Percentiles rank a stretch among this genome's conserved stretches.
phyloP scores from a whole-genome alignment of 2,888 invertebrate genomes.

The Arge pagana region DNA sequence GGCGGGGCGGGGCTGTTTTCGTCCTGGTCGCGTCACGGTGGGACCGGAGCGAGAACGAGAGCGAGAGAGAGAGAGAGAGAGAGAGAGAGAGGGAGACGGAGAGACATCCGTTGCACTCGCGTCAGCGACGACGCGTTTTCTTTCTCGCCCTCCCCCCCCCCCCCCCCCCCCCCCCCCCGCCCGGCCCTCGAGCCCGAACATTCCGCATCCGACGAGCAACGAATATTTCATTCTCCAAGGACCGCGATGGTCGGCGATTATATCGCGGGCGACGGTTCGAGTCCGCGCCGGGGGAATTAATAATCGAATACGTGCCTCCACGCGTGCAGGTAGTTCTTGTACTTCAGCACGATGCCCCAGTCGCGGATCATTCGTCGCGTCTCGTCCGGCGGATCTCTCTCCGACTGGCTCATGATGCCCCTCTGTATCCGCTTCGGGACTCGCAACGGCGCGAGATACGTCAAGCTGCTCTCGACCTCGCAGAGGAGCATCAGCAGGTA shows the following conservation, averaged over 20 bases:
- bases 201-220: constrained; percentile 3
- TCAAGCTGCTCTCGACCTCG: constrained; percentile 61
- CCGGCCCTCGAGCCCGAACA: constrained; percentile 1
- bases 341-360: constrained; percentile 56
- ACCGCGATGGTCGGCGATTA: too few relatives aligned
- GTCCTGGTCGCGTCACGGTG: too few relatives aligned
- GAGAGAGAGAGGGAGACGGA: too few relatives aligned
- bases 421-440: constrained; percentile 46
- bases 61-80: too few relatives aligned
- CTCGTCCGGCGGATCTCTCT: constrained; percentile 49
- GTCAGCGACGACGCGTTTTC: too few relatives aligned
- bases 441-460: constrained; percentile 36
- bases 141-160: too few relatives aligned
- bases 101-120: too few relatives aligned
- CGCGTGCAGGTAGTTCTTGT: constrained; percentile 53
- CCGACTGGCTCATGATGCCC: constrained; percentile 48
- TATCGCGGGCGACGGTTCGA: too few relatives aligned
- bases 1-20: too few relatives aligned
- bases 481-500: constrained; percentile 60
- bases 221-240: neutral
- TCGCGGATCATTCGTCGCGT: constrained; percentile 53
- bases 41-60: too few relatives aligned
- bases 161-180: constrained; percentile 1
- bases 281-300: neutral
- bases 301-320: constrained; percentile 49